Evolutionary conservation across 92 coral and sea anemone species (phyloP).

Genomic region (Pocillopora grandis): DNA sequence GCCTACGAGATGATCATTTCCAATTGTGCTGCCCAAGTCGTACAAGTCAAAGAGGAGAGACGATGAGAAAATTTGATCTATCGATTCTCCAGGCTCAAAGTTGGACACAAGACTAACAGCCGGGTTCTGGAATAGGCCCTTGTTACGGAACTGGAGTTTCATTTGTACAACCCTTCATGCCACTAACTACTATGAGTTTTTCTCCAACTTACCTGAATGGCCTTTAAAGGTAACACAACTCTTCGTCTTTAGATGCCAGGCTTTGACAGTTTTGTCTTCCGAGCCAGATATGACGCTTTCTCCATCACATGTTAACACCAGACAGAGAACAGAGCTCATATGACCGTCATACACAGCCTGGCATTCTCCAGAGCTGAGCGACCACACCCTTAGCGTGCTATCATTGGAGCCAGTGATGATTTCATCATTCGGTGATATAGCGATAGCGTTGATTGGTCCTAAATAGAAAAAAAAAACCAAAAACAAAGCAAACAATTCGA

Average conservation of each 20-base stretch:
- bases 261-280: slow-evolving; percentile 72
- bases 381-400: slow-evolving; percentile 66
- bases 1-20: too few relatives aligned
- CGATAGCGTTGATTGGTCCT: slow-evolving; percentile 69
- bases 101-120: too few relatives aligned
- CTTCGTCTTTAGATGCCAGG: slow-evolving; percentile 76
- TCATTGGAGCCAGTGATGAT: slow-evolving; percentile 73
- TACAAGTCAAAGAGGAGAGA: too few relatives aligned
- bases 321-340: slow-evolving; percentile 69
- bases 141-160: too few relatives aligned
- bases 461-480: neutral
- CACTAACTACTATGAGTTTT: neutral
- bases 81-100: too few relatives aligned
- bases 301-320: slow-evolving; percentile 62
- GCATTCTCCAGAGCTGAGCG: slow-evolving; percentile 56
- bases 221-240: slow-evolving; percentile 85
- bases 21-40: too few relatives aligned
- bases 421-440: slow-evolving; percentile 36
- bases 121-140: too few relatives aligned
- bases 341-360: slow-evolving; percentile 64
- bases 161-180: too few relatives aligned
- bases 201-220: slow-evolving; percentile 57
- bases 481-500: neutral
- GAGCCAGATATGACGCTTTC: slow-evolving; percentile 75
- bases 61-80: too few relatives aligned